Evolutionary conservation across 2,113 vertebrate genomes (phyloP).

Genomic region (western clawed frog (Xenopus tropicalis)): DNA sequence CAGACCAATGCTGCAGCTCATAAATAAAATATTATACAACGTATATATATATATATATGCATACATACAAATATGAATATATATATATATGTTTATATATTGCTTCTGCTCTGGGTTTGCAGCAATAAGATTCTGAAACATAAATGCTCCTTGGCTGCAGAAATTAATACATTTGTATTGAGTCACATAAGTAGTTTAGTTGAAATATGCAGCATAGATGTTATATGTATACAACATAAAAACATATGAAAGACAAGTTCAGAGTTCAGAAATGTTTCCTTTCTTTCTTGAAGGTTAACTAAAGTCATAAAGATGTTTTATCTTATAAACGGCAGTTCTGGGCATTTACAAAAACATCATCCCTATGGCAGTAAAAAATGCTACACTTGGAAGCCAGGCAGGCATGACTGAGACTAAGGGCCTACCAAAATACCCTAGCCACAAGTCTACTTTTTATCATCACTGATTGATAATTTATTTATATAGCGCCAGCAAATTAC

Average conservation of each 20-base stretch:
- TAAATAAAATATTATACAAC: no score
- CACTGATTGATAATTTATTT: not conserved
- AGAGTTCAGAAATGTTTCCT: no score
- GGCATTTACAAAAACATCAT: not conserved
- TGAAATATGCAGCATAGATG: slow-evolving; percentile 20
- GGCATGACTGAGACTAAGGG: not conserved
- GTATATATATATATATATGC: no score
- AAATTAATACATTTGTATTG: slow-evolving; percentile 19
- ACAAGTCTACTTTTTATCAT: slow-evolving; percentile 1
- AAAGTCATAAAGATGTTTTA: not conserved
- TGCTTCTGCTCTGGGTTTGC: no score
- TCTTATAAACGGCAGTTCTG: not conserved
- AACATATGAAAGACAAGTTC: slow-evolving; percentile 22
- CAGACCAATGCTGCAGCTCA: no score
- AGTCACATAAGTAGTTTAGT: slow-evolving; percentile 20
- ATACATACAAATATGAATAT: no score
- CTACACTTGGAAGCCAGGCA: not conserved
- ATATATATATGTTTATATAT: no score
- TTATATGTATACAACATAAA: slow-evolving; percentile 20
- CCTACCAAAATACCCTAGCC: not conserved
- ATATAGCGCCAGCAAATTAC: no score
- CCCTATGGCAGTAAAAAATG: not conserved
- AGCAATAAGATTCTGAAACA: slow-evolving; percentile 1
- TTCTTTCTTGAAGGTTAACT: no score
- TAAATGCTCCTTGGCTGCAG: slow-evolving; percentile 21